Conservation (phyloP, 2,888 invertebrate genomes). For the Napeogenes sylphis region DNA sequence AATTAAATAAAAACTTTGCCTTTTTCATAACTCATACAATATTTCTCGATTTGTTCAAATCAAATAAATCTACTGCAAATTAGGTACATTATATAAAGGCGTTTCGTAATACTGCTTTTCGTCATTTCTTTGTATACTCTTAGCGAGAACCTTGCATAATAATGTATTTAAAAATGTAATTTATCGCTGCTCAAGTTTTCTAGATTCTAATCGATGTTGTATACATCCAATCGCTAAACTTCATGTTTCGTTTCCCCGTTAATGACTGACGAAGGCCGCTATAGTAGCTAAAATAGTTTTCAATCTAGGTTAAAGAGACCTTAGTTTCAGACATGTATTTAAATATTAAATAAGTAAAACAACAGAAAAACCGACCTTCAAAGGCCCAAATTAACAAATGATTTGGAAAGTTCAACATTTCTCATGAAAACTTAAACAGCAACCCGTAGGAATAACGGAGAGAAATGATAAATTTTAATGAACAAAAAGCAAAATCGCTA, state of each 20-base stretch:
- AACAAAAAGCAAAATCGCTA: conserved; percentile 32
- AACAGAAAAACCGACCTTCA: conserved; percentile 28
- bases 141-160: neutral
- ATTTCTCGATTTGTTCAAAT: too few species aligned
- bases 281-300: conserved; percentile 12
- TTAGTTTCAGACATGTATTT: conserved; percentile 11
- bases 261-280: conserved; percentile 14
- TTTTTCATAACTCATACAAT: too few species aligned
- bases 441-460: conserved; percentile 37
- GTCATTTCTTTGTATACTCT: too few species aligned
- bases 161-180: conserved; percentile 30
- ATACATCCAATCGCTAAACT: conserved; percentile 12
- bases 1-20: too few species aligned
- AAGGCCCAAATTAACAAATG: conserved; percentile 31
- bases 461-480: conserved; percentile 44
- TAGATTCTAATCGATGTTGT: neutral
- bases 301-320: conserved; percentile 15
- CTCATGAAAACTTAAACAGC: conserved; percentile 42
- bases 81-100: too few species aligned
- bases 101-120: too few species aligned
- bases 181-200: neutral
- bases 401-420: conserved; percentile 31
- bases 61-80: too few species aligned
- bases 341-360: conserved; percentile 24
- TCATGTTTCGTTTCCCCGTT: conserved; percentile 4